Conservation (phyloP, 1,140 invertebrate species). For the Triops longicaudatus region DNA sequence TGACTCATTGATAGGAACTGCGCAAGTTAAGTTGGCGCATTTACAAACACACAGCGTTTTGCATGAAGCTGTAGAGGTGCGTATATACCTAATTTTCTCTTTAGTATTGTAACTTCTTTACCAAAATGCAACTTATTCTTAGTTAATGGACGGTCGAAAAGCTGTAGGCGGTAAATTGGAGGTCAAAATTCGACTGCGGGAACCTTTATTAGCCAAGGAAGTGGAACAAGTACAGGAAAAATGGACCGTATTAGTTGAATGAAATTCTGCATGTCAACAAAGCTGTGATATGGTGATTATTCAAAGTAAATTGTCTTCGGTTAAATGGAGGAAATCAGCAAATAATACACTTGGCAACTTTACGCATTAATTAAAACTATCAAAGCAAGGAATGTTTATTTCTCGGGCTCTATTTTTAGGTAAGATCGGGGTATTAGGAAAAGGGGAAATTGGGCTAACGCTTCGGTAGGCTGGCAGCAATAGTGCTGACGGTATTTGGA, state of each 20-base stretch:
- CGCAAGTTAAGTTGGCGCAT: constrained; percentile 68
- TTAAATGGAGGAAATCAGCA: too few species aligned
- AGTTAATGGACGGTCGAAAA: constrained; percentile 84
- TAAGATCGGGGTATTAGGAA: background rate
- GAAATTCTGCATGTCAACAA: constrained; percentile 47
- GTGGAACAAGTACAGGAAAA: constrained; percentile 82
- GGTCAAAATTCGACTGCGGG: constrained; percentile 78
- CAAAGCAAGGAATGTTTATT: too few species aligned
- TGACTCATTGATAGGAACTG: constrained; percentile 77
- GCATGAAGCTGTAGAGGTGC: constrained; percentile 86
- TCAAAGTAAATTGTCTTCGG: background rate
- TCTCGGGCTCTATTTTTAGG: background rate
- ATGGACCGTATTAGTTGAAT: constrained; percentile 49
- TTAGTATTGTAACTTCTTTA: constrained; percentile 9
- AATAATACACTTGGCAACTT: too few species aligned
- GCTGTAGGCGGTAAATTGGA: constrained; percentile 82
- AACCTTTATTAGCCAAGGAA: constrained; percentile 81
- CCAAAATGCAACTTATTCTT: constrained; percentile 32
- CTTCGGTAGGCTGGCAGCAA: background rate
- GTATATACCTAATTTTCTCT: constrained; percentile 37
- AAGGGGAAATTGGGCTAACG: background rate
- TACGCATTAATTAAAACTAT: too few species aligned
- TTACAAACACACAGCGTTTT: constrained; percentile 77
- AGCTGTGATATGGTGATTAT: background rate
- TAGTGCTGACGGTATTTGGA: background rate